These are phyloP conservation scores for Ligdia adustata DNA, from an alignment of 2,888 invertebrate genomes.

Conservation along the genomic window DNA sequence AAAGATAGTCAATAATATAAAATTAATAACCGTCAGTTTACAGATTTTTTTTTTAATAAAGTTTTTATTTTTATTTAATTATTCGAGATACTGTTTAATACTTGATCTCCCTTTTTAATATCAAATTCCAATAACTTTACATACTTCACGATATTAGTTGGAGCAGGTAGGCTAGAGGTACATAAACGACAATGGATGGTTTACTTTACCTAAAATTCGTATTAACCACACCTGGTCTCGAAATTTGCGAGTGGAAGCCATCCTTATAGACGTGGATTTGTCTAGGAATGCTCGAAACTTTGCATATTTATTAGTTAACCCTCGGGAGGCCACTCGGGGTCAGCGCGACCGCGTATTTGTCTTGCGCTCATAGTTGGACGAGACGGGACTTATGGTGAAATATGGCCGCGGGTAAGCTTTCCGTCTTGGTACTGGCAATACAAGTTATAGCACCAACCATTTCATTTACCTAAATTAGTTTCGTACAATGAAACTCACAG, in stretches of 20 bases:
- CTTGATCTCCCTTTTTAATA: no score
- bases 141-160: slow-evolving; percentile 5
- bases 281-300: slow-evolving; percentile 71
- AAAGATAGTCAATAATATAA: no score
- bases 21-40: no score
- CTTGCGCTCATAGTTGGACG: slow-evolving; percentile 49
- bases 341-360: slow-evolving; percentile 50
- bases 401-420: slow-evolving; percentile 48
- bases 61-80: no score
- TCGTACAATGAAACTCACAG: no score
- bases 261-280: slow-evolving; percentile 66
- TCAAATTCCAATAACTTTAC: slow-evolving; percentile 28
- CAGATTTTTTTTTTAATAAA: no score
- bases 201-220: slow-evolving; percentile 67
- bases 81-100: no score
- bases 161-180: slow-evolving; percentile 3
- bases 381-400: slow-evolving; percentile 50
- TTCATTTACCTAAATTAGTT: no score
- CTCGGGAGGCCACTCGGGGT: slow-evolving; percentile 45
- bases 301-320: slow-evolving; percentile 74
- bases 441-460: no score
- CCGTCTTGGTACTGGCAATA: slow-evolving; percentile 29
- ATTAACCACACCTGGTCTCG: slow-evolving; percentile 67
- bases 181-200: slow-evolving; percentile 49
- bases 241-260: slow-evolving; percentile 61